Conservation (phyloP, 37 sponge, comb jelly and placozoan species). For the Cliona cf. orientalis region DNA sequence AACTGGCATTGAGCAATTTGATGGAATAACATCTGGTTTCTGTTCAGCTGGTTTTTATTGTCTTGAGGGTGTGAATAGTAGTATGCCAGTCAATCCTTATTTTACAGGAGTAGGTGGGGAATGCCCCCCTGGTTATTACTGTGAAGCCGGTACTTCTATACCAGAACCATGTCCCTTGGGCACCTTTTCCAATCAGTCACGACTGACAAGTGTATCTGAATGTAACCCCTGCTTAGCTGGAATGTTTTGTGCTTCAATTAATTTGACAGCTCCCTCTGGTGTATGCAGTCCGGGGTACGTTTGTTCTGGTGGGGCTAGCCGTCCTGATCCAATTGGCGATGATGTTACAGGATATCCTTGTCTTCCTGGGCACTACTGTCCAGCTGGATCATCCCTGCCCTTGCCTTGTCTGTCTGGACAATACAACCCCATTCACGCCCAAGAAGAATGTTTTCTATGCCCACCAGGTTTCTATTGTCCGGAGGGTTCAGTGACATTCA, state of each 20-base stretch:
- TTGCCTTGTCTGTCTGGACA: background rate
- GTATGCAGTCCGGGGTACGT: background rate
- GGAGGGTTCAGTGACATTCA: background rate
- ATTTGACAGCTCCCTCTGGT: background rate
- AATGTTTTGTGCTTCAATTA: background rate
- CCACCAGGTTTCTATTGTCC: background rate
- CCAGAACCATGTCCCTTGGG: background rate
- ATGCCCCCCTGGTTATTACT: background rate
- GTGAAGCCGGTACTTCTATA: background rate
- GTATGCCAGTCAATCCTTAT: background rate
- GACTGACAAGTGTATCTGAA: background rate
- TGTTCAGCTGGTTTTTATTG: background rate
- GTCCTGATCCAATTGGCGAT: background rate
- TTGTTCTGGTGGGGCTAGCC: background rate
- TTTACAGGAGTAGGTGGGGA: background rate
- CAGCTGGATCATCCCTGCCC: background rate
- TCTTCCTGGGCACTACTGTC: background rate
- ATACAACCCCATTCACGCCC: constrained; percentile 5
- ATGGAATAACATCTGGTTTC: background rate
- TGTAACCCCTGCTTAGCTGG: background rate
- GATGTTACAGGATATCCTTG: background rate
- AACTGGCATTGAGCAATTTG: background rate
- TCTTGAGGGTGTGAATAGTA: background rate
- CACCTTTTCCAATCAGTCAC: background rate
- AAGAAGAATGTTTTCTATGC: background rate